phyloP scores from a whole-genome alignment of 2,888 invertebrate species.

The Phortica magna region DNA sequence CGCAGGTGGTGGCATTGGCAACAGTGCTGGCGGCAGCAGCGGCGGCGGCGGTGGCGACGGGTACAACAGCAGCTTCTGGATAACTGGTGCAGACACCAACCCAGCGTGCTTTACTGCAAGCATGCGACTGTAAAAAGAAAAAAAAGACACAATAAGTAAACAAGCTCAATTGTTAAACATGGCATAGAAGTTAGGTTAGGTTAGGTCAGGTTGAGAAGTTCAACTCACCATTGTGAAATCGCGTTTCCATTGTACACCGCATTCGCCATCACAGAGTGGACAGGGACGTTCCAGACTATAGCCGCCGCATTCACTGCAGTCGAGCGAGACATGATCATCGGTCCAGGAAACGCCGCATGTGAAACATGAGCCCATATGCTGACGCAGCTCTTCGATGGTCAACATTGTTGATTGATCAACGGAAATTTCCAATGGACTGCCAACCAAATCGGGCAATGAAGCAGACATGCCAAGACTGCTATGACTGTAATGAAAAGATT shows the following conservation, averaged over 20 bases:
- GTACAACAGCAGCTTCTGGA: conserved; percentile 72
- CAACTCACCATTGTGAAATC: conserved; percentile 86
- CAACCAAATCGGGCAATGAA: conserved; percentile 77
- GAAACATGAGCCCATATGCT: conserved; percentile 86
- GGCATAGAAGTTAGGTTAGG: too few species aligned
- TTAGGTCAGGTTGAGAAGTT: background rate
- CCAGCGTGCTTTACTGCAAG: conserved; percentile 86
- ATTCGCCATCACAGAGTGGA: conserved; percentile 86
- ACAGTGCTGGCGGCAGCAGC: conserved; percentile 65
- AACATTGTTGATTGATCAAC: conserved; percentile 78
- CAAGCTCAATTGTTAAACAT: too few species aligned
- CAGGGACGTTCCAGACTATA: conserved; percentile 88
- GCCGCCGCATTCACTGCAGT: conserved; percentile 89
- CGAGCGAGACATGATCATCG: conserved; percentile 86
- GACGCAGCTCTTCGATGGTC: conserved; percentile 85
- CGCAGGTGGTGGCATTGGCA: conserved; percentile 66
- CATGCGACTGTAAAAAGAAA: conserved; percentile 82
- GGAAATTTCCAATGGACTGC: conserved; percentile 76
- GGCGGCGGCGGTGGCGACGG: conserved; percentile 61
- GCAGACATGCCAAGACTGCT: conserved; percentile 77
- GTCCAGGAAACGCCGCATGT: conserved; percentile 90
- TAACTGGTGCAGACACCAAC: conserved; percentile 82
- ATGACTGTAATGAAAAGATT: conserved; percentile 67
- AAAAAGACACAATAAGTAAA: conserved; percentile 29
- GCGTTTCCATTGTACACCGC: conserved; percentile 85